Percentiles rank a stretch among this genome's conserved stretches.
These are phyloP conservation scores for Mola mola DNA, from an alignment of 2,113 vertebrate genomes.

Conservation along the genomic window DNA sequence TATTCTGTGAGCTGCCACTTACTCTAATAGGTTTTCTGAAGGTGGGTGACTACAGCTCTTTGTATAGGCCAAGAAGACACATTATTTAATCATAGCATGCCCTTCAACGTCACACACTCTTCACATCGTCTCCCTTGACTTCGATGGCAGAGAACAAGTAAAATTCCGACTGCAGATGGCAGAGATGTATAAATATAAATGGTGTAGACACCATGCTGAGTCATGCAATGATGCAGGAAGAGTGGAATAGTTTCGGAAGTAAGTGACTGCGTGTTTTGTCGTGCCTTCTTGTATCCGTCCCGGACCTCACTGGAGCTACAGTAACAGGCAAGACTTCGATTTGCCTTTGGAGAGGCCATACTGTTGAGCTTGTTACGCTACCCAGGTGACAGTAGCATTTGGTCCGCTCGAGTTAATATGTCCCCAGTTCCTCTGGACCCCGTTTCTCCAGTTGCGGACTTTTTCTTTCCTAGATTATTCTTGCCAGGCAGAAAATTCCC, in stretches of 20 bases:
- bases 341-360: neutral
- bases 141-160: constrained; percentile 37
- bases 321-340: constrained; percentile 14
- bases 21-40: constrained; percentile 81
- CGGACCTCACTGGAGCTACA: constrained; percentile 11
- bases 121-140: constrained; percentile 22
- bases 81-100: constrained; percentile 57
- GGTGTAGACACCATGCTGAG: constrained; percentile 16
- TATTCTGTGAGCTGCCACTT: constrained; percentile 79
- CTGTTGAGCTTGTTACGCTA: constrained; percentile 16
- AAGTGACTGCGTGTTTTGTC: constrained; percentile 1
- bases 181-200: neutral
- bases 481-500: constrained; percentile 70
- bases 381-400: constrained; percentile 18
- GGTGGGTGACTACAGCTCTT: constrained; percentile 64
- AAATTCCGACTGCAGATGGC: constrained; percentile 46
- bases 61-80: constrained; percentile 51
- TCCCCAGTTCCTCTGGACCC: constrained; percentile 16
- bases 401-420: constrained; percentile 25
- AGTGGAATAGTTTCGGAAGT: constrained; percentile 6
- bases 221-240: constrained; percentile 19
- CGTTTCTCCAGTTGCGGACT: constrained; percentile 55
- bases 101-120: constrained; percentile 51
- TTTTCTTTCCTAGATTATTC: constrained; percentile 70
- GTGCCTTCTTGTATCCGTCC: constrained; percentile 1